These are phyloP conservation scores for Tineola bisselliella DNA, from an alignment of 2,888 invertebrate species.

Conservation along the genomic window DNA sequence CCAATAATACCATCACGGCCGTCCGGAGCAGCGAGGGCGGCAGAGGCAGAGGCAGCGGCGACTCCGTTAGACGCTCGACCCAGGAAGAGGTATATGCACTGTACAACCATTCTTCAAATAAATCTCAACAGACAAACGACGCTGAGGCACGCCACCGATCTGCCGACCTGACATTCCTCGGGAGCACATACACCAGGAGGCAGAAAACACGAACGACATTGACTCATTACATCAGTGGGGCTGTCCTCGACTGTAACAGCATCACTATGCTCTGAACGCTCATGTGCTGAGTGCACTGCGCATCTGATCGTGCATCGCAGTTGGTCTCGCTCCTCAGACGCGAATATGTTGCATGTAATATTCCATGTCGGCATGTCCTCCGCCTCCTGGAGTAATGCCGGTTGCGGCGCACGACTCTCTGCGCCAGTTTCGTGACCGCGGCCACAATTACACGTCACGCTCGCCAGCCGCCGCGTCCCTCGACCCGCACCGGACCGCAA, in stretches of 20 bases:
- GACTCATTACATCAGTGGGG: too few relatives aligned
- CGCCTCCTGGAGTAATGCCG: neutral
- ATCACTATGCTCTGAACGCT: too few relatives aligned
- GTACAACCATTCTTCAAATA: slow-evolving; percentile 15
- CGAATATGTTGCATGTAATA: too few relatives aligned
- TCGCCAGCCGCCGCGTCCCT: slow-evolving; percentile 12
- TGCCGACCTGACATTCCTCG: slow-evolving; percentile 12
- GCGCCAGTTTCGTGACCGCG: slow-evolving; percentile 29
- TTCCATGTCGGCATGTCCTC: too few relatives aligned
- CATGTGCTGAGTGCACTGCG: too few relatives aligned
- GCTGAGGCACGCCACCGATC: slow-evolving; percentile 28
- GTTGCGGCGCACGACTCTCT: neutral
- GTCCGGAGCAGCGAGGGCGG: too few relatives aligned
- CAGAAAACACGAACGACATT: neutral
- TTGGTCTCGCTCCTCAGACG: too few relatives aligned
- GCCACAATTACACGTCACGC: slow-evolving; percentile 41
- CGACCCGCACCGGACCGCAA: neutral
- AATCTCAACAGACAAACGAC: slow-evolving; percentile 33
- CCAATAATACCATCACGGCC: neutral
- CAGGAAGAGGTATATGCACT: neutral
- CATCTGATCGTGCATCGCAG: too few relatives aligned
- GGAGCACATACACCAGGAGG: slow-evolving; percentile 5
- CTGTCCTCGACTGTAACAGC: too few relatives aligned
- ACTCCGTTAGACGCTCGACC: neutral
- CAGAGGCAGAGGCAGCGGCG: neutral